Evolutionary conservation across 2,113 vertebrate genomes (phyloP), one percentile per base, ranked within the genome.

Genomic region (Anhinga rufa): DNA sequence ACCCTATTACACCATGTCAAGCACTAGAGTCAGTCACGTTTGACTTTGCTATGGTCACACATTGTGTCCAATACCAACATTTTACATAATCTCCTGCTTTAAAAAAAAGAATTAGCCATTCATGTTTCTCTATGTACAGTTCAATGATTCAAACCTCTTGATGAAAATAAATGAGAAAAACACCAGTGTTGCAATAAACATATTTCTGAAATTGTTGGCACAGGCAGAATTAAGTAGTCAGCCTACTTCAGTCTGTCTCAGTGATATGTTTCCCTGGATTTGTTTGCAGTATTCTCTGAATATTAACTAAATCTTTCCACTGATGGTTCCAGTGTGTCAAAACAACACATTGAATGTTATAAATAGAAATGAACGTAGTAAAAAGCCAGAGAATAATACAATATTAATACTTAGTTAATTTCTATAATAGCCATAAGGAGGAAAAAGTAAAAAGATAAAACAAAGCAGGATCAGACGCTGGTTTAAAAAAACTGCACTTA

Each of bases 281-380:
- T 83, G 28, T 95, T 95, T 58, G 52, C 25, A 88, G 78, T 74
- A 6, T 12, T 75, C 78, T 95, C 78, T 90, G 86, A 96, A 91
- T 86, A 88, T 81, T 93, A 96, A 94, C 40, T 79, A 90, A 96
- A 34, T 90, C 77, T 96, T 96, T 92, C 84, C 57, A 86, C 38
- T 54, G 70, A n/a, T 32, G 58, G 9, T 76, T 97, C 22, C 79
- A 90, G 42, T 52, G 46, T 86, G 58, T n/a, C 55, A 87, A 72
- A 86, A 55, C 65, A 90, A 72, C 36, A 79, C 55, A 78, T 17
- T 31, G 52, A 64, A 87, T 65, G 64, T 48, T 77, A 51, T 49
- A 85, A 94, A 75, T 36, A 88, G 85, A 96, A 95, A 96, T 57
- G 12, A 95, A 51, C 5, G 4, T 40, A 86, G 55, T 57, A 71